phyloP scores from a whole-genome alignment of 2,113 vertebrate species.

The Hymenochirus boettgeri region DNA sequence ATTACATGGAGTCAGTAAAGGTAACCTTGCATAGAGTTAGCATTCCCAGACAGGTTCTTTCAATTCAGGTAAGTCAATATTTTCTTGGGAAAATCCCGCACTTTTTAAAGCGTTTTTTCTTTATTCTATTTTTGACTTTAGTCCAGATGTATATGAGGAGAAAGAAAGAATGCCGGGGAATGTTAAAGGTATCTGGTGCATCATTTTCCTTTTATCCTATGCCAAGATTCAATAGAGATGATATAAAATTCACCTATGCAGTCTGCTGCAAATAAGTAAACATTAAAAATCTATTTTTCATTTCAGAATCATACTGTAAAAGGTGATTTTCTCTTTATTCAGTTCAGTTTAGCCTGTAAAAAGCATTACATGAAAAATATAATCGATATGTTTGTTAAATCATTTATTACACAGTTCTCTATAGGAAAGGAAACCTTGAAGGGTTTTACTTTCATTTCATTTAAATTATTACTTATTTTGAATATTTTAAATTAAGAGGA shows the following conservation, averaged over 20 bases:
- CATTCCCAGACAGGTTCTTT: constrained; percentile 37
- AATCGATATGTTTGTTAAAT: constrained; percentile 70
- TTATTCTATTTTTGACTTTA: constrained; percentile 45
- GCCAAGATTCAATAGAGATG: constrained; percentile 65
- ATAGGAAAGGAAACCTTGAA: constrained; percentile 66
- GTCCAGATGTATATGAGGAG: constrained; percentile 59
- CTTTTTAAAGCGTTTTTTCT: constrained; percentile 17
- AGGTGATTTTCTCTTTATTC: constrained; percentile 67
- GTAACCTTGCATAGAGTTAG: constrained; percentile 23
- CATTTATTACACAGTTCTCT: constrained; percentile 63
- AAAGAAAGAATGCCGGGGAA: constrained; percentile 64
- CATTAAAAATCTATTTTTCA: constrained; percentile 64
- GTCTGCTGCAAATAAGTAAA: constrained; percentile 61
- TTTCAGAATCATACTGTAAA: constrained; percentile 61
- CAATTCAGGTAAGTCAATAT: constrained; percentile 19
- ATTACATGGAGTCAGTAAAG: constrained; percentile 35
- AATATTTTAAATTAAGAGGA: too few species aligned
- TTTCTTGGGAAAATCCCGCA: constrained; percentile 38
- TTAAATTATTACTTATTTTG: too few species aligned
- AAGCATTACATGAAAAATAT: constrained; percentile 76
- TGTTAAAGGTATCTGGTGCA: constrained; percentile 59
- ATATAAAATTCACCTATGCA: constrained; percentile 70
- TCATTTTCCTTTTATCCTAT: constrained; percentile 63
- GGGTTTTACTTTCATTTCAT: constrained; percentile 33
- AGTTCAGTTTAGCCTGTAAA: constrained; percentile 70